Percentiles rank a stretch among this genome's conserved stretches.
Conservation (phyloP, 2,888 invertebrate species). For the Stenichneumon culpator region DNA sequence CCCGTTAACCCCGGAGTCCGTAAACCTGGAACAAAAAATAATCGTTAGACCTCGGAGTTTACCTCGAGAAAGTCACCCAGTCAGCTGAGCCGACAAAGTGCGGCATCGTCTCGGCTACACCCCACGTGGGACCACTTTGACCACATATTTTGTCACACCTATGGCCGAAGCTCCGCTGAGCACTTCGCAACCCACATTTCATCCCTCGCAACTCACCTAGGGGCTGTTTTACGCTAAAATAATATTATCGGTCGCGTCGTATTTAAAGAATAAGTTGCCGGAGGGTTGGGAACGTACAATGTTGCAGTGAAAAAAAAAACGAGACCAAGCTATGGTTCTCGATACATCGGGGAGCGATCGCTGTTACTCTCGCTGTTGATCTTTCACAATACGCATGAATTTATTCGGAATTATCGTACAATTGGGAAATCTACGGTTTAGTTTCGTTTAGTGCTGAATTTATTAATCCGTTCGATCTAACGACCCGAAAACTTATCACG, state of each 20-base stretch:
- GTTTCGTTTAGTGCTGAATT: no score
- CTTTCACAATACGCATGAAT: no score
- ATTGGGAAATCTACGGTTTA: no score
- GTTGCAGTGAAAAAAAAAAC: neutral
- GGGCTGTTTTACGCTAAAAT: slow-evolving; percentile 45
- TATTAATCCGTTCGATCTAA: no score
- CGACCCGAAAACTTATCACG: no score
- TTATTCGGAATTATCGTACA: no score
- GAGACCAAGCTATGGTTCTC: slow-evolving; percentile 20
- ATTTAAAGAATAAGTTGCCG: slow-evolving; percentile 17
- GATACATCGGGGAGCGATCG: slow-evolving; percentile 27
- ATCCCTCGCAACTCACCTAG: slow-evolving; percentile 35
- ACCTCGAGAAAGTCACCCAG: neutral
- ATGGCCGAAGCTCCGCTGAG: neutral
- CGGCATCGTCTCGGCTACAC: slow-evolving; percentile 13
- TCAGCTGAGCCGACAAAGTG: neutral
- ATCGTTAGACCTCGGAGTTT: no score
- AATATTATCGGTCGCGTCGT: slow-evolving; percentile 21
- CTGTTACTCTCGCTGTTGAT: neutral
- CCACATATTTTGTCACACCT: slow-evolving; percentile 55
- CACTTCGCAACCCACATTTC: slow-evolving; percentile 1
- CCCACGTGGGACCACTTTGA: slow-evolving; percentile 67
- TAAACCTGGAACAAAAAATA: no score
- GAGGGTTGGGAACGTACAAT: neutral
- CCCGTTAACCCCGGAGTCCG: slow-evolving; percentile 16